Conservation (phyloP, 2,888 invertebrate genomes). For the Baccha elongata region DNA sequence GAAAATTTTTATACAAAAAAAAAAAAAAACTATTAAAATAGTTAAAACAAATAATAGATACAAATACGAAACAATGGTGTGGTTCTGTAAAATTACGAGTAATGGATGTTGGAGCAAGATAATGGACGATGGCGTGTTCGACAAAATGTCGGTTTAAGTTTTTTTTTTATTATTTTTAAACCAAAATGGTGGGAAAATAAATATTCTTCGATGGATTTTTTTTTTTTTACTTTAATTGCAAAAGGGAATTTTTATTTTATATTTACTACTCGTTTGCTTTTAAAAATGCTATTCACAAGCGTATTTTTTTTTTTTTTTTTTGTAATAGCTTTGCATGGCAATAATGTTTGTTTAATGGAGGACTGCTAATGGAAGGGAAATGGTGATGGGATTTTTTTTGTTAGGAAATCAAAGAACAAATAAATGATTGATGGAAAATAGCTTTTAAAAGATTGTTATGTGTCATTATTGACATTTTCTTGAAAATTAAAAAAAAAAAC, state of each 20-base stretch:
- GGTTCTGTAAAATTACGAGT: slow-evolving; percentile 59
- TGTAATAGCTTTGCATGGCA: slow-evolving; percentile 29
- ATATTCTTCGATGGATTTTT: slow-evolving; percentile 44
- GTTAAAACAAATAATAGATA: slow-evolving; percentile 68
- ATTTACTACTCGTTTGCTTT: neutral
- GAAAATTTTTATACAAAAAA: slow-evolving; percentile 40
- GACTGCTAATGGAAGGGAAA: slow-evolving; percentile 53
- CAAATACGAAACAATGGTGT: slow-evolving; percentile 59
- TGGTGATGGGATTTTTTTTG: slow-evolving; percentile 35
- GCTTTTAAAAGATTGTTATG: slow-evolving; percentile 33
- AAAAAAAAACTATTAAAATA: slow-evolving; percentile 26
- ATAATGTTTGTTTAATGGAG: slow-evolving; percentile 42
- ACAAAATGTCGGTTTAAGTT: slow-evolving; percentile 26
- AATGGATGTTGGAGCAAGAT: slow-evolving; percentile 59
- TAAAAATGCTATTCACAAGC: neutral
- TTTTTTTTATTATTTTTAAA: slow-evolving; percentile 30
- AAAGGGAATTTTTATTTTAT: slow-evolving; percentile 17
- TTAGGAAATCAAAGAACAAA: slow-evolving; percentile 10
- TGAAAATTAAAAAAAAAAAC: too few relatives aligned
- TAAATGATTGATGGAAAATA: slow-evolving; percentile 43
- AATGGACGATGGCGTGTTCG: slow-evolving; percentile 53
- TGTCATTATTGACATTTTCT: slow-evolving; percentile 13
- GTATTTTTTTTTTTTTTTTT: neutral
- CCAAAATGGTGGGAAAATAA: slow-evolving; percentile 51
- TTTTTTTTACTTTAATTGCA: slow-evolving; percentile 42